Evolutionary conservation across 37 sponge, comb jelly and placozoan genomes (phyloP), one percentile per base, ranked within the genome.

Genomic region (Tethya wilhelma): DNA sequence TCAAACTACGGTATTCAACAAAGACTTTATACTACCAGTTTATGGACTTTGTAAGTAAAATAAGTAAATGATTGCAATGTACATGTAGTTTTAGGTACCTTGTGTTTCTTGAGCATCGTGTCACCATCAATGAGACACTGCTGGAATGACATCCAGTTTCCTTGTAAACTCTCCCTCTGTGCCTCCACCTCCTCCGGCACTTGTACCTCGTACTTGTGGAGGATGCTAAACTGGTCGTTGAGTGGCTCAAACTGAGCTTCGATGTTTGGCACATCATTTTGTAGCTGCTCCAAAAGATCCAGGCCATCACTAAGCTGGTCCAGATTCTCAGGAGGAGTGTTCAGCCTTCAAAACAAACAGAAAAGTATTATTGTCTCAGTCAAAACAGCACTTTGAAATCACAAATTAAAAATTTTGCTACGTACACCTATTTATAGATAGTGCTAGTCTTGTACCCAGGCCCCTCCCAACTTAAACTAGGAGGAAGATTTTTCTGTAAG

Each of bases 241-340:
- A 99, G 89, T 0, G 99, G 99, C 28, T 87, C 83, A 71, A 96
- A 92, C 71, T 94, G 79, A n/a, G 77, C 67, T 79, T 96, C 99
- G 31, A 84, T 79, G 62, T 88, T 72, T 2, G 91, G 74, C 56
- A 89, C 57, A 26, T 90, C 73, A 1, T 58, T 34, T 74, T 96
- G 90, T 44, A 96, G 79, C 60, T 79, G 73, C 28, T 99, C 97
- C 73, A 99, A 77, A 55, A 96, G 85, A 17, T 28, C 58, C 14
- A 99, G 68, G 70, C 95, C 86, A 72, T 94, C 87, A 29, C 97
- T 85, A 23, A 99, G 91, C 38, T 96, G 69, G 25, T 94, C 93
- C 77, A 99, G 79, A 19, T 79, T 86, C 83, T 89, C 82, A 19
- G 97, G 95, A 63, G 91, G 84, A 38, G 79, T 62, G 22, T 80